These are phyloP conservation scores for Campopleginae sp. DNA, from an alignment of 2,888 invertebrate species.

Conservation along the genomic window DNA sequence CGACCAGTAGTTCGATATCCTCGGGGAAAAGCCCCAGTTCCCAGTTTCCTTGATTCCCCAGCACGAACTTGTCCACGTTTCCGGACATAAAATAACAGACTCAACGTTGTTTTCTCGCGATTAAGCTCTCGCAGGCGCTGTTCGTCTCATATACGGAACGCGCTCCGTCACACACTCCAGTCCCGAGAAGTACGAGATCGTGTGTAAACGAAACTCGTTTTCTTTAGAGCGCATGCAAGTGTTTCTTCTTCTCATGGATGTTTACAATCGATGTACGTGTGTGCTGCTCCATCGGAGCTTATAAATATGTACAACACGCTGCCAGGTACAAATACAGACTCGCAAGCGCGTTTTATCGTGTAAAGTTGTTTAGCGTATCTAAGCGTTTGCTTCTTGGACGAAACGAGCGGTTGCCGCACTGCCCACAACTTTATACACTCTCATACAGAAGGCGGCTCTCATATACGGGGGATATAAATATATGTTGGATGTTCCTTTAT, in stretches of 20 bases:
- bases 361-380: conserved; percentile 59
- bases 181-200: conserved; percentile 33
- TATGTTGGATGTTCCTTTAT: conserved; percentile 21
- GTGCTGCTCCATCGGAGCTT: conserved; percentile 54
- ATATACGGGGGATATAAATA: background rate
- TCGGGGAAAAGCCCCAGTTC: too few relatives aligned
- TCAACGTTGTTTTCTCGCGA: too few relatives aligned
- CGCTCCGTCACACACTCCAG: background rate
- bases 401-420: conserved; percentile 23
- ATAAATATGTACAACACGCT: conserved; percentile 66
- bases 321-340: conserved; percentile 36
- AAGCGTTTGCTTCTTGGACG: conserved; percentile 32
- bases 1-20: too few relatives aligned
- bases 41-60: background rate
- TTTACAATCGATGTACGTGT: conserved; percentile 54
- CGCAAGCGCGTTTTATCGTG: conserved; percentile 58
- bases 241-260: conserved; percentile 31
- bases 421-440: conserved; percentile 22
- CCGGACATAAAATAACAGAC: background rate
- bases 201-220: conserved; percentile 60
- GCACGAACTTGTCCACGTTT: background rate
- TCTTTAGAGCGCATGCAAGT: conserved; percentile 45
- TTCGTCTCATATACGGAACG: background rate
- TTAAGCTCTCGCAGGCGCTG: too few relatives aligned
- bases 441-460: background rate